Evolutionary conservation across 30 jellyfish, hydroid and myxozoan genomes (phyloP).

Genomic region (Pelagia noctiluca): DNA sequence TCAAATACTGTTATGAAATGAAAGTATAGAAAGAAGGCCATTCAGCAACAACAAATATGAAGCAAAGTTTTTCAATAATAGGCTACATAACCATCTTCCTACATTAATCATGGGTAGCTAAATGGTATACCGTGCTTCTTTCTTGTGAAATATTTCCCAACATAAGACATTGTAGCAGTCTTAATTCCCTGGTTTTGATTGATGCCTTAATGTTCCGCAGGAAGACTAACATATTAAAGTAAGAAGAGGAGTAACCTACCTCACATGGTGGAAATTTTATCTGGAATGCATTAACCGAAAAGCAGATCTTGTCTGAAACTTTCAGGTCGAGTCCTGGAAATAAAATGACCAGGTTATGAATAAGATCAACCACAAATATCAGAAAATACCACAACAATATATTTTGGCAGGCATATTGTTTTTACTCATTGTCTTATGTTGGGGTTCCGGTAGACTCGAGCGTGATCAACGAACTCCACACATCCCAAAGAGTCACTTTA

Average conservation of each 20-base stretch:
- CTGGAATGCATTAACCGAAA: conserved; percentile 74
- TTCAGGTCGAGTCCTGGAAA: conserved; percentile 59
- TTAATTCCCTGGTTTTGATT: not conserved
- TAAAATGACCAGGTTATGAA: not conserved
- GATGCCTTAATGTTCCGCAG: not conserved
- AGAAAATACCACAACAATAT: not conserved
- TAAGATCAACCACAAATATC: not conserved
- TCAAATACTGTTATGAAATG: too few relatives aligned
- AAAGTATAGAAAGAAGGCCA: too few relatives aligned
- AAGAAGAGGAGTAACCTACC: conserved; percentile 34
- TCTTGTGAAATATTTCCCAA: too few relatives aligned
- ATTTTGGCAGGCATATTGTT: not conserved
- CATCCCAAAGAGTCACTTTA: too few relatives aligned
- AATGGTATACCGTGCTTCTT: not conserved
- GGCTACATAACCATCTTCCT: not conserved
- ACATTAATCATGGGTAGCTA: not conserved
- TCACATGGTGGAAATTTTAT: conserved; percentile 66
- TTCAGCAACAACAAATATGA: too few relatives aligned
- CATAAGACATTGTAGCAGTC: not conserved
- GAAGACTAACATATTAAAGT: not conserved
- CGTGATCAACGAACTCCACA: too few relatives aligned
- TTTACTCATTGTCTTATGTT: not conserved
- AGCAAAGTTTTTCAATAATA: too few relatives aligned
- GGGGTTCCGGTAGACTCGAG: not conserved
- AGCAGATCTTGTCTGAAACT: conserved; percentile 75